Evolutionary conservation across 2,888 invertebrate species (phyloP).

Genomic region (Carterocephalus palaemon): DNA sequence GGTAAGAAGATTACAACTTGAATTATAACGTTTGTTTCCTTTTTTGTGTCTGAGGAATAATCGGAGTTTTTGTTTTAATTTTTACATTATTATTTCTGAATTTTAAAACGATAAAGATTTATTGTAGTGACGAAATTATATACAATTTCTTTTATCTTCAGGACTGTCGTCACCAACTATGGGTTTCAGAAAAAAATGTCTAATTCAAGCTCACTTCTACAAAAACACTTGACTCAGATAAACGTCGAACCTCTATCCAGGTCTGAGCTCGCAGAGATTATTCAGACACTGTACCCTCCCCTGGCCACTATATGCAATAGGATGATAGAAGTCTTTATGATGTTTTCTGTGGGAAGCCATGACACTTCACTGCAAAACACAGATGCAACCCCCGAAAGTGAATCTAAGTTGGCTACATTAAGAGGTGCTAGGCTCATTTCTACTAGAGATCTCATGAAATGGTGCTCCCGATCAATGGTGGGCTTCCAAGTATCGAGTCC

Average conservation of each 20-base stretch:
- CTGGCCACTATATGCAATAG: constrained; percentile 85
- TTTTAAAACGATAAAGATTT: too few relatives aligned
- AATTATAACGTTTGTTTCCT: background rate
- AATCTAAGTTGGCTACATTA: constrained; percentile 45
- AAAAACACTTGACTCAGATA: constrained; percentile 90
- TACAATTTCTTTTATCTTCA: constrained; percentile 41
- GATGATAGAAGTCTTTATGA: constrained; percentile 90
- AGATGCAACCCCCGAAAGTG: constrained; percentile 41
- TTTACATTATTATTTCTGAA: too few relatives aligned
- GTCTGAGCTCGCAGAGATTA: constrained; percentile 85
- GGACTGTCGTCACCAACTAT: constrained; percentile 78
- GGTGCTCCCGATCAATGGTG: constrained; percentile 88
- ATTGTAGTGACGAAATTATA: too few relatives aligned
- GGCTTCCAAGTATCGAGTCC: constrained; percentile 86
- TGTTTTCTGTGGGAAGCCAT: constrained; percentile 86
- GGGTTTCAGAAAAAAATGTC: constrained; percentile 82
- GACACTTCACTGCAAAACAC: constrained; percentile 67
- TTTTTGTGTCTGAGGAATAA: too few relatives aligned
- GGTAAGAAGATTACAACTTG: too few relatives aligned
- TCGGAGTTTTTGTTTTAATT: too few relatives aligned
- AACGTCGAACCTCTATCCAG: constrained; percentile 88
- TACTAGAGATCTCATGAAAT: constrained; percentile 94
- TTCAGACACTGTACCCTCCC: constrained; percentile 83
- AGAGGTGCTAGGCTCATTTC: constrained; percentile 84
- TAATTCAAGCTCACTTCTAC: constrained; percentile 83